A percentile compares a stretch with the other conserved stretches of the same genome.
phyloP scores from a whole-genome alignment of 2,797 vertebrate genomes.

The Cryptoblepharus egeriae region DNA sequence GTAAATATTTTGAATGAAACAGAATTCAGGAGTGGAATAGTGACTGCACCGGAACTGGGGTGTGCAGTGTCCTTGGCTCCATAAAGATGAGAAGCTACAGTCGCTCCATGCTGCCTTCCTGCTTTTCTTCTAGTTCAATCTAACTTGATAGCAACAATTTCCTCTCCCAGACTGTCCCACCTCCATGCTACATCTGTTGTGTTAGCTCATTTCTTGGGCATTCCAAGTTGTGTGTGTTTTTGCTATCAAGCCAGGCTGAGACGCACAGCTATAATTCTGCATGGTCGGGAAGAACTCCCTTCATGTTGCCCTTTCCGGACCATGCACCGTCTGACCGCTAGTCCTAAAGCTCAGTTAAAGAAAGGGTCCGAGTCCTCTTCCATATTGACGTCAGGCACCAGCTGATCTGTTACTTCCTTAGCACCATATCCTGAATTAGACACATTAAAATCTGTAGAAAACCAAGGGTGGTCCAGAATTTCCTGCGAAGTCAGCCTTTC shows the following conservation, averaged over 20 bases:
- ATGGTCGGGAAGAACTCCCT: slow-evolving; percentile 85
- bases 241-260: slow-evolving; percentile 76
- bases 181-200: slow-evolving; percentile 84
- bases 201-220: slow-evolving; percentile 74
- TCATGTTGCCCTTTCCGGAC: slow-evolving; percentile 73
- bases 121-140: slow-evolving; percentile 68
- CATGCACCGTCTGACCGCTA: slow-evolving; percentile 78
- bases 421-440: slow-evolving; percentile 83
- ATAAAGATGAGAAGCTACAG: slow-evolving; percentile 74
- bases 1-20: slow-evolving; percentile 75
- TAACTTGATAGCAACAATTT: slow-evolving; percentile 77
- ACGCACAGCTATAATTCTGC: slow-evolving; percentile 79
- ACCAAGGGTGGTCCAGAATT: slow-evolving; percentile 98
- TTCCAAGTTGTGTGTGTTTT: slow-evolving; percentile 69
- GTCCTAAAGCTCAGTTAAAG: slow-evolving; percentile 91
- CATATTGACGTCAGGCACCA: slow-evolving; percentile 98
- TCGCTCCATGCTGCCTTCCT: slow-evolving; percentile 78
- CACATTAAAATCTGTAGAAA: slow-evolving; percentile 85
- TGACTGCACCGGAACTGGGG: slow-evolving; percentile 78
- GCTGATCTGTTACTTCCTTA: slow-evolving; percentile 92
- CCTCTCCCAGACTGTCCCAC: slow-evolving; percentile 67
- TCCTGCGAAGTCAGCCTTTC: slow-evolving; percentile 98
- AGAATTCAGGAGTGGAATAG: slow-evolving; percentile 77
- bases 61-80: slow-evolving; percentile 83
- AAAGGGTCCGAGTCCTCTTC: slow-evolving; percentile 97